Evolutionary conservation across 2,797 vertebrate genomes (phyloP), one percentile per base, ranked within the genome.

Genomic region (Syngnathus acus): DNA sequence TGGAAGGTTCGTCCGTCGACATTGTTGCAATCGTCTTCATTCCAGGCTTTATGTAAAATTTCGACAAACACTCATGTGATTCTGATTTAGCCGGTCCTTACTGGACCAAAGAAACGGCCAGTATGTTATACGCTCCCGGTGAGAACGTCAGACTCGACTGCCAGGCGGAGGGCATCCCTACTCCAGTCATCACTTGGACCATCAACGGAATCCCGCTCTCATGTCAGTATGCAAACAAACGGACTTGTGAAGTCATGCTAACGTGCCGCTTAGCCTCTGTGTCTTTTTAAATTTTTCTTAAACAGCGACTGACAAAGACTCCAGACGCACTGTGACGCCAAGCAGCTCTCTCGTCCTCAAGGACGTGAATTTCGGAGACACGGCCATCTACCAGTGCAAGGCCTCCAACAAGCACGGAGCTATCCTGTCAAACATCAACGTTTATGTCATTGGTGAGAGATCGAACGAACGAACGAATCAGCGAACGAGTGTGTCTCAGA

Each of bases 301-400:
- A 66, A 54, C 74, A 95, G 94, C 77, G 8, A 81, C 76, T 2
- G 82, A 88, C 57, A 67, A 78, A 5, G 88, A 93, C 60, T 19
- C 83, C 6, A 89, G 89, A 51, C 91, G 83, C 42, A 83, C 65
- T 23, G 64, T 92, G 64, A 88, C 86, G 8, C 73, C 82, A 1
- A 84, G 77, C 0, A 87, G 90, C 16, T 84, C 85, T 16, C 79
- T 96, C 51, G 89, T 92, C 60, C 77, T 95, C 26, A 84, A 64
- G 6, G 88, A 91, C 0, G 86, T 94, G 74, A 77, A 85, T 62
- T 89, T 91, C 62, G 83, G 77, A 1, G 94, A 96, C 83, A 95
- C 94, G 0, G 90, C 92, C 53, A 90, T 96, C 79, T 93, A 92
- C 68, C 95, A 97, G 87, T 97, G 95, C 10, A 89, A 86, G 72